Evolutionary conservation across 2,113 vertebrate species (phyloP), one percentile per base, ranked within the genome.

Genomic region (Pantherophis guttatus): DNA sequence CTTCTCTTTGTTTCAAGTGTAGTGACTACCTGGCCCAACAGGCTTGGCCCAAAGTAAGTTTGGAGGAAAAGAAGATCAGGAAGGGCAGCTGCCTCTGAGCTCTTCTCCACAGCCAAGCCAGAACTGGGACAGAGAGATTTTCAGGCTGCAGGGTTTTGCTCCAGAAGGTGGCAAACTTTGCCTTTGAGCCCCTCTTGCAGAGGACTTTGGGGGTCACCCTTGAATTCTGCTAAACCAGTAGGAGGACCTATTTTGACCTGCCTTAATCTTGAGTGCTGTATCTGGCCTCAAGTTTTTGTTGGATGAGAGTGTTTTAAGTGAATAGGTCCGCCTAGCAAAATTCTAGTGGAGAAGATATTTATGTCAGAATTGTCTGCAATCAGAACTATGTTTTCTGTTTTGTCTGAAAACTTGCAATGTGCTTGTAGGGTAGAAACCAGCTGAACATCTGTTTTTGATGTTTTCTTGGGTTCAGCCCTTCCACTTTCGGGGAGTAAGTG

Each of bases 221-320:
- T 24, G 53, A 24, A 15, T 6, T 29, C 75, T 17, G 48, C 54
- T 26, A 4, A 55, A 85, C 10, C 21, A 0, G 0, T 3, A 10
- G 0, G 13, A n/a, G 89, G 65, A 89, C 10, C 52, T 2, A 55
- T 23, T 48, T 88, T 26, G 0, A 5, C 19, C 48, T 23, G 88
- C 59, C 62, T 95, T 93, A 88, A 21, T 92, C 89, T 19, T 65
- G 7, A 15, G 2, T 1, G 57, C 53, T 1, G 0, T 1, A 0
- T 0, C 19, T 0, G 5, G 54, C 55, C 91, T 0, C 0, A 2
- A 75, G 89, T 0, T 1, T 58, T 1, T 86, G 0, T 29, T n/a
- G 92, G 92, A 89, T 89, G 90, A 19, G 29, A 86, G 70, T 39
- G 33, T 24, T 9, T 19, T 0, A 1, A 5, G 10, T 6, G 7